Evolutionary conservation across 2,113 vertebrate species (phyloP), one percentile per base, ranked within the genome.

Genomic region (Anhinga anhinga): DNA sequence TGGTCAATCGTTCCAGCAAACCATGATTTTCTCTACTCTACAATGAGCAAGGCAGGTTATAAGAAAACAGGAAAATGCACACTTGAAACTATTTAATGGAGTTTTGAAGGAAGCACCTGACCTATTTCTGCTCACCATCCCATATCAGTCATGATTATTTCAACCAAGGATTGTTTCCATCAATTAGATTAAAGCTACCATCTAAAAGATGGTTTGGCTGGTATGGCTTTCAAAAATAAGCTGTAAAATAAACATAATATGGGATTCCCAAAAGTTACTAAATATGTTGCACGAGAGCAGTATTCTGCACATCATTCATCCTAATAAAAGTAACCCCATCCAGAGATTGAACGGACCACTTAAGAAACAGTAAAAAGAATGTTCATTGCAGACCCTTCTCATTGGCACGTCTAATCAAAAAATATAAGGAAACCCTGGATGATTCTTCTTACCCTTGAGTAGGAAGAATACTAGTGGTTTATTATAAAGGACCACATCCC

Each of bases 1-100:
- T 97, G 20, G 99, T 98, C 96, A 99, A 93, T 96, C 98, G 98
- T 90, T 99, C 99, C 98, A 99, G 86, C 88, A 99, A 95, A 8
- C 98, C 98, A 10, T 98, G 97, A 94, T 99, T 99, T 95, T 99
- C 99, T 97, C 98, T 99, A 95, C 94, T 99, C 99, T 99, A 88
- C 66, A 76, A 47, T 32, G 42, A 94, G 71, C 36, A 89, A 53
- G 19, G 49, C 13, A 62, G 38, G 27, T n/a, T 13, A 25, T 72
- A 93, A 69, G 63, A 55, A 71, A 76, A 47, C 26, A 34, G 20
- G 45, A 71, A 44, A 71, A 81, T 11, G 11, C 29, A 49, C 4
- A 34, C 22, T 7, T 72, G 44, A 67, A 91, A 72, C 5, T 21
- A 29, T 17, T 67, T 5, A 47, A 76, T 0, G 26, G 36, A 65